Conservation (phyloP, 2,888 invertebrate genomes). For the Noctua pronuba region DNA sequence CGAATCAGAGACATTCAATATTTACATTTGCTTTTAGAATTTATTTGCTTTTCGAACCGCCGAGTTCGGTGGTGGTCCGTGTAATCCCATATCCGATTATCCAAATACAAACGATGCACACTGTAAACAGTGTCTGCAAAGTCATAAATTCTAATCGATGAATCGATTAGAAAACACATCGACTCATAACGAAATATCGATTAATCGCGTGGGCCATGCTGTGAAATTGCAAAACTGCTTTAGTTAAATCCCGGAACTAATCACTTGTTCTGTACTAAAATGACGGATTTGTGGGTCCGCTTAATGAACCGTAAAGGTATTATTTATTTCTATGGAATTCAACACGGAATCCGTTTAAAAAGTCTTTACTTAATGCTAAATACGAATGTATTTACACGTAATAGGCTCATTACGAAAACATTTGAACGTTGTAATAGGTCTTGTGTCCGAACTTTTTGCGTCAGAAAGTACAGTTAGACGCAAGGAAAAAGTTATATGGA, state of each 20-base stretch:
- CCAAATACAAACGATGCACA: slow-evolving; percentile 73
- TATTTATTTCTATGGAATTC: slow-evolving; percentile 46
- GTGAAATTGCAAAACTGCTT: slow-evolving; percentile 79
- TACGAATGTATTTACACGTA: slow-evolving; percentile 2
- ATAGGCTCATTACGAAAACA: slow-evolving; percentile 16
- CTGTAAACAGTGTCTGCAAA: slow-evolving; percentile 72
- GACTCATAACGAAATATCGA: slow-evolving; percentile 76
- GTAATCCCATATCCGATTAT: slow-evolving; percentile 72
- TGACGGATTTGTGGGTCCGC: slow-evolving; percentile 68
- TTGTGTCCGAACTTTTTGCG: slow-evolving; percentile 20
- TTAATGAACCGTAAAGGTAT: slow-evolving; percentile 73
- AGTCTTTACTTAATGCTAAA: slow-evolving; percentile 13
- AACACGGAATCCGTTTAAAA: slow-evolving; percentile 21
- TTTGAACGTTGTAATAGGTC: slow-evolving; percentile 24
- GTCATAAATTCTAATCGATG: slow-evolving; percentile 76
- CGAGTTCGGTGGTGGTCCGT: slow-evolving; percentile 68
- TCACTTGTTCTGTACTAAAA: slow-evolving; percentile 73
- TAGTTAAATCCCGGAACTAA: slow-evolving; percentile 80
- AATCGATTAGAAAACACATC: slow-evolving; percentile 77
- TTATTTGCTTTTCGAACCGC: slow-evolving; percentile 71
- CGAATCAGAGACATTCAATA: slow-evolving; percentile 53
- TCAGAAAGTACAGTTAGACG: slow-evolving; percentile 12
- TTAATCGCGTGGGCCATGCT: slow-evolving; percentile 78
- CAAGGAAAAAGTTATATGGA: slow-evolving; percentile 28
- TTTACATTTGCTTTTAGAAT: slow-evolving; percentile 56